phyloP scores from a whole-genome alignment of 2,888 invertebrate species.

The Taenaris catops region DNA sequence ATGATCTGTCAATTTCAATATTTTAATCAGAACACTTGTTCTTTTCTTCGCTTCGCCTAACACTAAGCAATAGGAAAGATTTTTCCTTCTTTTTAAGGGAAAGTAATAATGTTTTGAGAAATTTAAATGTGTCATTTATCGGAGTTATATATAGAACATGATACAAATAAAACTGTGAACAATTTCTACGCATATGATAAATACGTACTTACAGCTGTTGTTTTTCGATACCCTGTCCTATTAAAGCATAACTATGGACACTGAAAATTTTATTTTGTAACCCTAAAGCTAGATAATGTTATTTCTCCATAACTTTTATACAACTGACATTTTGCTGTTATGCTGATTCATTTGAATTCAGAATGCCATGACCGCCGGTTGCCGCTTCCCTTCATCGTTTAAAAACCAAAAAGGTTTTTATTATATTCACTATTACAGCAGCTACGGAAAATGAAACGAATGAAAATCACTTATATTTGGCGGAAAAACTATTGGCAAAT shows the following conservation, averaged over 20 bases:
- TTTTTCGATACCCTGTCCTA: conserved; percentile 33
- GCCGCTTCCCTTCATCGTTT: background rate
- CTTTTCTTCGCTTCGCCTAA: conserved; percentile 9
- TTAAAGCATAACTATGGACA: conserved; percentile 48
- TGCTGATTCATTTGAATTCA: conserved; percentile 35
- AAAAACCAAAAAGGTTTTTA: background rate
- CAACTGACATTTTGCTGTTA: conserved; percentile 44
- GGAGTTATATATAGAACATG: too few relatives aligned
- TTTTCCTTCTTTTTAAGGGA: too few relatives aligned
- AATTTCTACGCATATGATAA: too few relatives aligned
- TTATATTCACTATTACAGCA: conserved; percentile 5
- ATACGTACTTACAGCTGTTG: conserved; percentile 43
- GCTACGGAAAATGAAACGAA: conserved; percentile 12
- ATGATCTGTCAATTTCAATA: conserved; percentile 70
- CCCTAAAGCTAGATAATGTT: conserved; percentile 48
- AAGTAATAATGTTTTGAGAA: too few relatives aligned
- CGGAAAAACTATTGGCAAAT: conserved; percentile 40
- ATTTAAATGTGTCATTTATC: too few relatives aligned
- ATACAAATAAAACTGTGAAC: too few relatives aligned
- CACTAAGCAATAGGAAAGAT: too few relatives aligned
- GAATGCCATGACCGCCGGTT: conserved; percentile 35
- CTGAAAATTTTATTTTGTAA: conserved; percentile 78
- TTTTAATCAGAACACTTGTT: conserved; percentile 45
- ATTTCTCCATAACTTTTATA: conserved; percentile 39
- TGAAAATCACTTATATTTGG: conserved; percentile 39